Evolutionary conservation across 2,797 vertebrate species (phyloP).

Genomic region (Euthynnus affinis): DNA sequence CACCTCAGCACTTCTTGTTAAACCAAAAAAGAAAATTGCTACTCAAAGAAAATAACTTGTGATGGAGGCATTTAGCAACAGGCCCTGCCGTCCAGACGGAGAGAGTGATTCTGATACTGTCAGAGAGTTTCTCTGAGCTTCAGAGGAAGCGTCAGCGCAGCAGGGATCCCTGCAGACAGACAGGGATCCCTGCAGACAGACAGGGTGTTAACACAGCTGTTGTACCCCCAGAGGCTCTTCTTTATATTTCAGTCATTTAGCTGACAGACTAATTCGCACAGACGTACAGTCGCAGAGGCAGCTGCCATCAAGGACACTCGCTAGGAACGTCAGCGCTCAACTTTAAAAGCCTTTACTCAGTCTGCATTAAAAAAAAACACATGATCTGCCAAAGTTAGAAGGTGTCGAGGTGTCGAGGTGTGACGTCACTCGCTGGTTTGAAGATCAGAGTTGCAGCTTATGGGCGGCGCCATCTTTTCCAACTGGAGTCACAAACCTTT

Average conservation of each 20-base stretch:
- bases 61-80: conserved; percentile 15
- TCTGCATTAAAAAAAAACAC: too few species aligned
- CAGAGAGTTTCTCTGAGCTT: conserved; percentile 27
- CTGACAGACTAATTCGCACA: conserved; percentile 17
- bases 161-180: conserved; percentile 36
- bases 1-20: too few species aligned
- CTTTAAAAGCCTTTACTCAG: too few species aligned
- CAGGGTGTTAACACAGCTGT: conserved; percentile 8
- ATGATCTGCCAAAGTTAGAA: too few species aligned
- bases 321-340: neutral
- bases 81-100: too few species aligned
- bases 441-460: too few species aligned
- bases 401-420: too few species aligned
- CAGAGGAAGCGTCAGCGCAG: conserved; percentile 35
- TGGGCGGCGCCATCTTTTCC: too few species aligned
- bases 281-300: neutral
- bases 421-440: too few species aligned
- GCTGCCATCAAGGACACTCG: neutral
- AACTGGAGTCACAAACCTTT: too few species aligned
- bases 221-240: conserved; percentile 16
- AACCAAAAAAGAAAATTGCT: too few species aligned
- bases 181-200: conserved; percentile 20
- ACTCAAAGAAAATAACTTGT: too few species aligned
- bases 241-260: conserved; percentile 42
- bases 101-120: conserved; percentile 33